Percentiles rank a stretch among this genome's conserved stretches.
Evolutionary conservation across 2,797 vertebrate genomes (phyloP).

Genomic region (Leptoclinus maculatus): DNA sequence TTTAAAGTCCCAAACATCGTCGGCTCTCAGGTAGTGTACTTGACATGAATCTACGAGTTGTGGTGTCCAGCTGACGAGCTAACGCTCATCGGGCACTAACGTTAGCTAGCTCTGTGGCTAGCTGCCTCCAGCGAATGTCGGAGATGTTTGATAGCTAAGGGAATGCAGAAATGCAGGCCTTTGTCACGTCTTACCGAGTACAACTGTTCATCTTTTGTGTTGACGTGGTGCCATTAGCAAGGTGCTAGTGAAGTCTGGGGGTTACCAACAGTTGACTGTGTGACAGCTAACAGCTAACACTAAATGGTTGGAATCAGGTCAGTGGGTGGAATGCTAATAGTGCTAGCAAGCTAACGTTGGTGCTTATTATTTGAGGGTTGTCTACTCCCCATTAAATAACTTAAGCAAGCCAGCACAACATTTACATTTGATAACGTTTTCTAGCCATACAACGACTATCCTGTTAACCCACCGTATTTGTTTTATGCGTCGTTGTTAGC

Average conservation of each 20-base stretch:
- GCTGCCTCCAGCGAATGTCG: constrained; percentile 55
- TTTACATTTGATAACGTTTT: not conserved
- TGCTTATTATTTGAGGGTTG: constrained; percentile 33
- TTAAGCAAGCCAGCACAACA: not conserved
- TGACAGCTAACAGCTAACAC: constrained; percentile 22
- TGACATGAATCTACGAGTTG: constrained; percentile 49
- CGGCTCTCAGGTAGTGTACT: constrained; percentile 79
- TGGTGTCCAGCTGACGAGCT: constrained; percentile 58
- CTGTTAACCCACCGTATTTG: not conserved
- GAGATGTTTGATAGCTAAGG: constrained; percentile 29
- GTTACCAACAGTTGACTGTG: constrained; percentile 23
- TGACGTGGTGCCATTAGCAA: not conserved
- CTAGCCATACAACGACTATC: too few species aligned
- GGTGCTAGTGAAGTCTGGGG: not conserved
- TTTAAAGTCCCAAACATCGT: constrained; percentile 60
- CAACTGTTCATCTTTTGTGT: not conserved
- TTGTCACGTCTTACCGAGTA: not conserved
- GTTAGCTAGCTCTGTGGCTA: constrained; percentile 57
- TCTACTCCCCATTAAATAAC: constrained; percentile 18
- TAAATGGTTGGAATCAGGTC: constrained; percentile 53
- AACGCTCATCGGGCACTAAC: constrained; percentile 47
- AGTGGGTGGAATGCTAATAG: constrained; percentile 70
- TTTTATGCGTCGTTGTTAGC: not conserved
- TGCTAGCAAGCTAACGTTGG: constrained; percentile 54
- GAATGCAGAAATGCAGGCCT: constrained; percentile 17